These are phyloP conservation scores for Calephelis virginiensis DNA, from an alignment of 1,140 invertebrate species.

Conservation along the genomic window DNA sequence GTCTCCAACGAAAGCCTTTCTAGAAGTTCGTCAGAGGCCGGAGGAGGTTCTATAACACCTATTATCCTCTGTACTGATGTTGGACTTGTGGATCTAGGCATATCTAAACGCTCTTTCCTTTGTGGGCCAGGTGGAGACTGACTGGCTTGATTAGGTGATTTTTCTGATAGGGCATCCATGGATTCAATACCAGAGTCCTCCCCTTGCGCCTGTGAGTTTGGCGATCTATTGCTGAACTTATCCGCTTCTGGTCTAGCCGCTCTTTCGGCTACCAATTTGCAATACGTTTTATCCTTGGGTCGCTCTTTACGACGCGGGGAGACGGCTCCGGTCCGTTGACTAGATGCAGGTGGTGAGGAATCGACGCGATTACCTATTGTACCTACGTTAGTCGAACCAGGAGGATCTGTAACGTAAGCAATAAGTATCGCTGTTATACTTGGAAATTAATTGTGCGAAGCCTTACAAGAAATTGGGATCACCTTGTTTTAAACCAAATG, in stretches of 20 bases:
- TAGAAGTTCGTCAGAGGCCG: slow-evolving; percentile 54
- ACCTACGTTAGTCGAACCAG: slow-evolving; percentile 83
- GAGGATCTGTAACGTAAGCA: slow-evolving; percentile 66
- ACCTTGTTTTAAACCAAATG: not conserved
- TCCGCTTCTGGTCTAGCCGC: slow-evolving; percentile 53
- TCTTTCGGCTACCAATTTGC: slow-evolving; percentile 74
- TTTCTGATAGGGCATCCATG: slow-evolving; percentile 95
- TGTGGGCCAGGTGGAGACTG: slow-evolving; percentile 79
- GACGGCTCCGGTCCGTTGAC: slow-evolving; percentile 40
- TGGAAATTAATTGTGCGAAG: not conserved
- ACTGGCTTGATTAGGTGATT: slow-evolving; percentile 91
- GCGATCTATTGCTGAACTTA: slow-evolving; percentile 71
- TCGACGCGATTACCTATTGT: slow-evolving; percentile 70
- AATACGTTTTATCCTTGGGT: slow-evolving; percentile 78
- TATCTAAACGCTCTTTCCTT: slow-evolving; percentile 67
- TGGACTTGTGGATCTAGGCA: slow-evolving; percentile 59
- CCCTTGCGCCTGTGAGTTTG: slow-evolving; percentile 81
- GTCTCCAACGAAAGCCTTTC: slow-evolving; percentile 47
- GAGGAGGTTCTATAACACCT: slow-evolving; percentile 53
- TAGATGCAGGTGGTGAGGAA: slow-evolving; percentile 46
- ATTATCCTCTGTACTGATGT: slow-evolving; percentile 66
- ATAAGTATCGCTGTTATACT: slow-evolving; percentile 11
- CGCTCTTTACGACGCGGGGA: slow-evolving; percentile 70
- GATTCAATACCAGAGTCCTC: slow-evolving; percentile 96
- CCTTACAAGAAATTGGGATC: not conserved